Evolutionary conservation across 2,797 vertebrate species (phyloP), one percentile per base, ranked within the genome.

Genomic region (Ibycter americanus): DNA sequence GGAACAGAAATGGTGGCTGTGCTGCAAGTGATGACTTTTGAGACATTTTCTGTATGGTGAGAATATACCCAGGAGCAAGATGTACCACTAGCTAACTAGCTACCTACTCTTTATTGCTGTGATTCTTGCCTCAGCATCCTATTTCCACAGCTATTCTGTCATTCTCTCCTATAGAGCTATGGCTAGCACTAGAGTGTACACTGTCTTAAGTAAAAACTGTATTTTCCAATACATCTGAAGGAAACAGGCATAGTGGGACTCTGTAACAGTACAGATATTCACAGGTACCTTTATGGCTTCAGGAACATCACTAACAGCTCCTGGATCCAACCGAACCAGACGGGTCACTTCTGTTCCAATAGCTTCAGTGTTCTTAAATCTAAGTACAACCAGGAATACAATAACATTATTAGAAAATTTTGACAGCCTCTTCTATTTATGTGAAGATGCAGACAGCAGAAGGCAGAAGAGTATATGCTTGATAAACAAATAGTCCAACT

Each of bases 311-410:
- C 99, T 99, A 74, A 99, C 99, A 0, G 99, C 99, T 83, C 99
- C 99, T 0, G 99, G 99, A 96, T 99, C 99, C 97, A 99, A 96
- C 20, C 99, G 98, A 87, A 99, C 99, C 61, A 99, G 98, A 52
- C 99, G 98, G 11, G 99, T 99, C 96, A 99, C 99, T 96, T 99
- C 99, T 13, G 98, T 98, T 59, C 99, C 99, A 12, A 99, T 99
- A 77, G 99, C 99, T 63, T 99, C 99, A 11, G 99, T 99, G 84
- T 99, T 99, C 97, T 99, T 99, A 98, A 99, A 99, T 97, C 99
- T 99, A 95, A 6, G 71, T 32, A 59, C 34, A 84, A 61, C 21
- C 38, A 90, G 55, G 32, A 83, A 71, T 32, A 38, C 26, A 92
- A 2, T 1, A 51, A 36, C 12, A 14, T 23, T 25, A 44, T 47